Evolutionary conservation across 2,888 invertebrate species (phyloP), one percentile per base, ranked within the genome.

Genomic region (Drosophila prolongata): DNA sequence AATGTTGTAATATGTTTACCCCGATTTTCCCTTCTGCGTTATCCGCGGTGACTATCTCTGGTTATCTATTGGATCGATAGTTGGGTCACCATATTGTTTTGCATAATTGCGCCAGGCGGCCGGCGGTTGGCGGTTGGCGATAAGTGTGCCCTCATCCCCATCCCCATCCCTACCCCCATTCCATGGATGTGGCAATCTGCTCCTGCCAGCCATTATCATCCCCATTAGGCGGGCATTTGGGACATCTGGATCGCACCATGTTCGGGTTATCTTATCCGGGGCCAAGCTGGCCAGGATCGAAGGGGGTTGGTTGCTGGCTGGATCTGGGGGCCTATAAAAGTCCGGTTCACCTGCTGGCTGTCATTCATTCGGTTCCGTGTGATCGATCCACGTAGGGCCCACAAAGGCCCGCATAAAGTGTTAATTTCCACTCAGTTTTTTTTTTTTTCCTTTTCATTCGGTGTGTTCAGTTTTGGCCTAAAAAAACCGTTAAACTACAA

Each of bases 311-410:
- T 62, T 38, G 19, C 10, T 11, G 52, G n/a, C 47, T 24, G 49
- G 59, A 70, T 61, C 50, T 68, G 75, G 57, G 40, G 34, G 53
- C 55, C 73, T 89, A 90, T 90, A 90, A 81, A 90, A 90, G 80
- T 65, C 55, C 65, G 65, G 71, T 79, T 75, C 91, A 90, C 87
- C 88, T 80, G 80, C 75, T 84, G 76, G 73, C 75, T 76, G 76
- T 61, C 75, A 80, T 90, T 90, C 90, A 90, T 90, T 90, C 78
- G 70, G 76, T 81, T 84, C 76, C 69, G 69, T 77, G 71, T 68
- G 72, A 79, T 80, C 76, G 54, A 46, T 43, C 27, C 62, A 76
- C 50, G 54, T 66, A 47, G 57, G 42, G 44, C 13, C 24, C 44
- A 2, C 1, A 24, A 24, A 16, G 44, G 46, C 90, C 90, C 84